phyloP scores from a whole-genome alignment of 2,888 invertebrate species.

The Orthosia cruda region DNA sequence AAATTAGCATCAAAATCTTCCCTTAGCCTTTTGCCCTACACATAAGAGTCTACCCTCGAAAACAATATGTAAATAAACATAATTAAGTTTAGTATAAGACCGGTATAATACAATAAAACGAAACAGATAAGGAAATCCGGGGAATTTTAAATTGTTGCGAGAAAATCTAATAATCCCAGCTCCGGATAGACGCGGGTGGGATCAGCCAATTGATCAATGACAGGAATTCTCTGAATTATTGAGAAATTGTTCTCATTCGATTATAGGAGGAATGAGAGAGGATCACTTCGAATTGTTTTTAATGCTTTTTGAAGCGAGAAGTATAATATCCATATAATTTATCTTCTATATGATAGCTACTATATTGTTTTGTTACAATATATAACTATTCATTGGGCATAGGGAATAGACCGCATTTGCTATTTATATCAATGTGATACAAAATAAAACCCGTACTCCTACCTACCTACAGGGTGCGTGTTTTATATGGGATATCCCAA shows the following conservation, averaged over 20 bases:
- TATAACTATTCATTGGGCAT: too few species aligned
- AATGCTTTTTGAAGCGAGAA: constrained; percentile 39
- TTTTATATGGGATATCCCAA: too few species aligned
- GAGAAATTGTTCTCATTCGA: constrained; percentile 75
- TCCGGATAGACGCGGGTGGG: constrained; percentile 69
- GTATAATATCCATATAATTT: constrained; percentile 2
- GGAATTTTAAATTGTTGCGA: constrained; percentile 76
- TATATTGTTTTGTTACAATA: not conserved
- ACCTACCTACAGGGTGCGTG: too few species aligned
- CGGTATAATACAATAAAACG: constrained; percentile 68
- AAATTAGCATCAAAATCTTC: constrained; percentile 26
- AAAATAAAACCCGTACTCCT: too few species aligned
- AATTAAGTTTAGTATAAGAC: constrained; percentile 56
- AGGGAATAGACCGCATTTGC: too few species aligned
- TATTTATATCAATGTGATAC: too few species aligned
- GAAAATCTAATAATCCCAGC: constrained; percentile 81
- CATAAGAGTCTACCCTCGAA: constrained; percentile 33
- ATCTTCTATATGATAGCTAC: not conserved
- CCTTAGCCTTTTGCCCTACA: not conserved
- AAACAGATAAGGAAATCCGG: constrained; percentile 69
- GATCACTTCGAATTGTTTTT: constrained; percentile 50
- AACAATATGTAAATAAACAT: constrained; percentile 61
- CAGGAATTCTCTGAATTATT: constrained; percentile 77
- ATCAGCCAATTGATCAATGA: constrained; percentile 82
- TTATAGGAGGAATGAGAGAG: constrained; percentile 57